A percentile compares a stretch with the other conserved stretches of the same genome.
Conservation (phyloP, 2,888 invertebrate genomes). For the Epistrophella euchroma region DNA sequence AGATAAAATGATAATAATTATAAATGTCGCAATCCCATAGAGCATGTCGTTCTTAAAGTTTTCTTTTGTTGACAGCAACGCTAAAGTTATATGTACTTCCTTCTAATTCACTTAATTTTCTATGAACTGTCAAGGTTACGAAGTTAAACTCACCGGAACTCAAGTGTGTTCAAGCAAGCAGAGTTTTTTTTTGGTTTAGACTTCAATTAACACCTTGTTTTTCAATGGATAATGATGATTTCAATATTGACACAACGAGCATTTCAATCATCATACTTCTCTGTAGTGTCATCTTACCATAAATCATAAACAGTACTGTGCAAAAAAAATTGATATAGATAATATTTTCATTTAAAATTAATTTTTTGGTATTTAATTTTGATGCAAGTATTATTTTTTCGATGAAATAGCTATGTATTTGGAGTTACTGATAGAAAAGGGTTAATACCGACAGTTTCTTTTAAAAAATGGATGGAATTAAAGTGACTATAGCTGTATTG, state of each 20-base stretch:
- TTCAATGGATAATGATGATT: slow-evolving; percentile 12
- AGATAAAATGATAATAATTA: not conserved
- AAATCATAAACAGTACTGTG: slow-evolving; percentile 1
- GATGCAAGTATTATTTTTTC: no score
- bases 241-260: slow-evolving; percentile 1
- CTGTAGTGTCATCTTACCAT: slow-evolving; percentile 5
- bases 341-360: no score
- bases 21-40: not conserved
- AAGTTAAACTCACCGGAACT: slow-evolving; percentile 33
- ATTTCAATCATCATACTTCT: not conserved
- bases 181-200: not conserved
- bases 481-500: no score
- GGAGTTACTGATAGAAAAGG: no score
- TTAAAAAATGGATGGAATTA: no score
- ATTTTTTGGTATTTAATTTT: no score
- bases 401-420: no score
- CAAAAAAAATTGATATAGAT: not conserved
- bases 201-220: slow-evolving; percentile 33
- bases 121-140: slow-evolving; percentile 33
- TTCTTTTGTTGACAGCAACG: not conserved
- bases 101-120: not conserved
- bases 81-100: not conserved
- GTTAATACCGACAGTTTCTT: no score
- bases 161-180: not conserved
- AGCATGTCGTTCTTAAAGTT: slow-evolving; percentile 16